Base-by-base conservation (phyloP, 1,140 invertebrate species). In the Solen grandis region DNA sequence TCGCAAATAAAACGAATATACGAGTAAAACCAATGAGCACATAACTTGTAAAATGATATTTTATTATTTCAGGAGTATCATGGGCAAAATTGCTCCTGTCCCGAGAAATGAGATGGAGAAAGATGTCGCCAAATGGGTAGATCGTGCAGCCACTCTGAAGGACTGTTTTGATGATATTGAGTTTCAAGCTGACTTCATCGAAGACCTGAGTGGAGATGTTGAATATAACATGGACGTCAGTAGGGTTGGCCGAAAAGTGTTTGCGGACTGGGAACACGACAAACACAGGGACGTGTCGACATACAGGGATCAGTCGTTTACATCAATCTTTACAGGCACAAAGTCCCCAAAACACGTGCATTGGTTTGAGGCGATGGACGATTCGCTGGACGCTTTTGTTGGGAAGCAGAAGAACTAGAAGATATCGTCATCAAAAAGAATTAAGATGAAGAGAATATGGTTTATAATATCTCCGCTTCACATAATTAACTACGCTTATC, bases 361-460 rank as follows among this genome's bases (percentile, higher is more conserved):
- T 14, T 62, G 31, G 38, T 76, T 16, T 22, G 41, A 63, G 36
- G 73, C 41, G 3, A 4, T 63, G 8, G 73, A 76, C 19, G 73
- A 76, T n/a, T 65, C 59, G 13, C 27, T 63, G 19, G 16, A 52
- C 1, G 59, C 59, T 4, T 76, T 76, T 76, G 25, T 65, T n/a
- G n/a, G n/a, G n/a, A n/a, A n/a, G n/a, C n/a, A n/a, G n/a, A n/a
- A n/a, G n/a, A n/a, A n/a, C n/a, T n/a, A n/a, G n/a, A n/a, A n/a
- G n/a, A n/a, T n/a, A n/a, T n/a, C n/a, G n/a, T n/a, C n/a, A n/a
- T n/a, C n/a, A n/a, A n/a, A n/a, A n/a, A n/a, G n/a, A n/a, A n/a
- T n/a, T n/a, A n/a, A n/a, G n/a, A n/a, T n/a, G n/a, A n/a, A n/a
- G n/a, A n/a, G n/a, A n/a, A n/a, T n/a, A n/a, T n/a, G n/a, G n/a